phyloP scores from a whole-genome alignment of 2,113 vertebrate genomes.

The Tapirus terrestris region DNA sequence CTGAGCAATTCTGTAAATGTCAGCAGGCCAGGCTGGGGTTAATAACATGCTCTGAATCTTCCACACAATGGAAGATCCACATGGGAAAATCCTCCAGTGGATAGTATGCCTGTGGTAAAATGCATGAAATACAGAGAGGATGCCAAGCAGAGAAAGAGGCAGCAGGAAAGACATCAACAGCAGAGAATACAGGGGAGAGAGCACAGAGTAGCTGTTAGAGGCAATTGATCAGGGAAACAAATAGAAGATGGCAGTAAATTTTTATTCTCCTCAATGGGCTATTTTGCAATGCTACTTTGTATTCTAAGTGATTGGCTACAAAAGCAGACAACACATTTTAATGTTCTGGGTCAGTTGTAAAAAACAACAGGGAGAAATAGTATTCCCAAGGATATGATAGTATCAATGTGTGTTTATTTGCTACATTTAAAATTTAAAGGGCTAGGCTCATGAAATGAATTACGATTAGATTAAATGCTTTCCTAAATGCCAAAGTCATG shows the following conservation, averaged over 20 bases:
- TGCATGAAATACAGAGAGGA: neutral
- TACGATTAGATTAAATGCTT: neutral
- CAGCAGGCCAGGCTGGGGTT: neutral
- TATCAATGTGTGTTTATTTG: neutral
- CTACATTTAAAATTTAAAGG: conserved; percentile 58
- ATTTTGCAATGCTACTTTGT: neutral
- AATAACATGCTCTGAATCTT: neutral
- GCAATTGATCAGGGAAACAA: neutral
- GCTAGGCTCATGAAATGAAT: neutral
- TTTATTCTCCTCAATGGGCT: conserved; percentile 29
- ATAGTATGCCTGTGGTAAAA: neutral
- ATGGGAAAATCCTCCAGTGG: neutral
- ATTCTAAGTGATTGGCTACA: neutral
- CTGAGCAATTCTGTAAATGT: conserved; percentile 1
- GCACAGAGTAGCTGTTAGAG: neutral
- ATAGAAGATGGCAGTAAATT: neutral
- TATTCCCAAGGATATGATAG: neutral
- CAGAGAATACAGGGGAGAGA: neutral
- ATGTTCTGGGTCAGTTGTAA: neutral
- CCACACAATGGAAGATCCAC: neutral
- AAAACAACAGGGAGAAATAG: neutral
- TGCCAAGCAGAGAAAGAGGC: neutral
- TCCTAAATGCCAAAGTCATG: neutral
- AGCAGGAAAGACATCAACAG: neutral
- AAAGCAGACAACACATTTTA: conserved; percentile 38